These are phyloP conservation scores for Odocoileus hemionus DNA, from an alignment of 2,113 vertebrate species.

Conservation along the genomic window DNA sequence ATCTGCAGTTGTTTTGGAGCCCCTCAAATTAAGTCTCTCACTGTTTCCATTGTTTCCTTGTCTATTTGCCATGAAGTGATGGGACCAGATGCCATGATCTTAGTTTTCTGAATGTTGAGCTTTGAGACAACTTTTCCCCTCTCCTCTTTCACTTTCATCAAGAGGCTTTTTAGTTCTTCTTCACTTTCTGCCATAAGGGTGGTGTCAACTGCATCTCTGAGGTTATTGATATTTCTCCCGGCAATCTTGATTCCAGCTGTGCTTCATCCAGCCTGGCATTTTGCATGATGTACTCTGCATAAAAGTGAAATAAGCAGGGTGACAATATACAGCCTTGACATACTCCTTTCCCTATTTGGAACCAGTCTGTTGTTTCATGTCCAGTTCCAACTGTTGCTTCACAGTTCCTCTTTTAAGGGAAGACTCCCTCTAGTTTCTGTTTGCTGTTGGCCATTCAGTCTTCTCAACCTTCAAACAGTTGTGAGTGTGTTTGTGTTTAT, in stretches of 20 bases:
- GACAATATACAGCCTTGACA: not conserved
- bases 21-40: not conserved
- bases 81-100: not conserved
- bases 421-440: not conserved
- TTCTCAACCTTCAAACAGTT: not conserved
- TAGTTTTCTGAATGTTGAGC: not conserved
- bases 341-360: not conserved
- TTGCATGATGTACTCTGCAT: not conserved
- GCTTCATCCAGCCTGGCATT: not conserved
- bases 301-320: not conserved
- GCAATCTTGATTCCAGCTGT: not conserved
- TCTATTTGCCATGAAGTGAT: not conserved
- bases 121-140: not conserved
- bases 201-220: not conserved
- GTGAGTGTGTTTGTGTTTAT: not conserved
- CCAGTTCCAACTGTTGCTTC: not conserved
- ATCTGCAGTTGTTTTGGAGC: not conserved
- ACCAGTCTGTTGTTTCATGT: not conserved
- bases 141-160: not conserved
- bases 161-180: not conserved
- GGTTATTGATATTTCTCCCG: not conserved
- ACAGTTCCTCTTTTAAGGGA: not conserved
- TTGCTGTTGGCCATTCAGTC: not conserved
- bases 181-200: not conserved
- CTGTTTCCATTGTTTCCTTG: not conserved